phyloP scores from a whole-genome alignment of 2,797 vertebrate genomes.

The Chaunax sp. region DNA sequence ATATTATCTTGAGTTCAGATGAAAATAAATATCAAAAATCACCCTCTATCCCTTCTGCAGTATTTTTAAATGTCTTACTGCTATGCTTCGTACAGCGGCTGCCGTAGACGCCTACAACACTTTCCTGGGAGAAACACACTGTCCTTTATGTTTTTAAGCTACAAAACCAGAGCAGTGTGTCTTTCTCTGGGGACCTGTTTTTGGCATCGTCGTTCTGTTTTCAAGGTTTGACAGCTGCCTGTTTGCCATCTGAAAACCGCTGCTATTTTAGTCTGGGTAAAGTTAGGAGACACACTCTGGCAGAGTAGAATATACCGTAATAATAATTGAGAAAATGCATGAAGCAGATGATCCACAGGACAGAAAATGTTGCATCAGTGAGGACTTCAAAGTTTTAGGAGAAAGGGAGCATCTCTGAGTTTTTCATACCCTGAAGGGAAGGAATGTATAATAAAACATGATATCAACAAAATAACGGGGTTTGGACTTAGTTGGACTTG shows the following conservation, averaged over 20 bases:
- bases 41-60: conserved; percentile 24
- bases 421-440: conserved; percentile 12
- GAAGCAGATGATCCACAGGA: conserved; percentile 38
- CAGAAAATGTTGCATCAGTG: conserved; percentile 39
- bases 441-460: not conserved
- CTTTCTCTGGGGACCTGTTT: conserved; percentile 64
- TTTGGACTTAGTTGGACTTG: not conserved
- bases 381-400: conserved; percentile 12
- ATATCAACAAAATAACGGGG: not conserved
- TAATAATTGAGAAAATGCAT: conserved; percentile 48
- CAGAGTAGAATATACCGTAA: conserved; percentile 37
- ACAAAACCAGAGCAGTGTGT: conserved; percentile 49
- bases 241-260: conserved; percentile 61
- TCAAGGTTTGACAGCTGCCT: conserved; percentile 76
- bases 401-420: conserved; percentile 23
- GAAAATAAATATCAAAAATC: conserved; percentile 22
- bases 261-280: conserved; percentile 69
- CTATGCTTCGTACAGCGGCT: conserved; percentile 40
- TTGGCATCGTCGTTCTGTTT: conserved; percentile 58
- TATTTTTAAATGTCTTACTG: conserved; percentile 21
- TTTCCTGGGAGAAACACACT: conserved; percentile 43
- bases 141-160: conserved; percentile 52
- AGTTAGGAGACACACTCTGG: conserved; percentile 55
- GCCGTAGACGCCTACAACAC: conserved; percentile 50
- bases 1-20: conserved; percentile 5